These are phyloP conservation scores for Anas flavirostris DNA, from an alignment of 2,797 vertebrate genomes.

Conservation along the genomic window DNA sequence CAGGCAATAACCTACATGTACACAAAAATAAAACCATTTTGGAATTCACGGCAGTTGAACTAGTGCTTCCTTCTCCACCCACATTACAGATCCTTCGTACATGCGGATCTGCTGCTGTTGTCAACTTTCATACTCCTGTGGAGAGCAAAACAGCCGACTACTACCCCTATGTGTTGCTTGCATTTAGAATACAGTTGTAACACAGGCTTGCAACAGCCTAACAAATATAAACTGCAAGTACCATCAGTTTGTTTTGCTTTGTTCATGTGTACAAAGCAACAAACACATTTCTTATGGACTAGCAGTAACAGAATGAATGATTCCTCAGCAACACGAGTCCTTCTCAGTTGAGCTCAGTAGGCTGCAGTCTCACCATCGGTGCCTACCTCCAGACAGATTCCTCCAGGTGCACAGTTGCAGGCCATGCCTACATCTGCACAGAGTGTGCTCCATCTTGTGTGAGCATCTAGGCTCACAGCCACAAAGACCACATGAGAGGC, in stretches of 20 bases:
- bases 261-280: not conserved
- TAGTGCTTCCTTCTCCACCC: not conserved
- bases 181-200: not conserved
- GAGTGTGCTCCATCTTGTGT: not conserved
- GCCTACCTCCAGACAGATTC: not conserved
- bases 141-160: not conserved
- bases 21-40: not conserved
- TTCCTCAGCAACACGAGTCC: not conserved
- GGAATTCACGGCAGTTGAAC: not conserved
- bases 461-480: not conserved
- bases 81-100: not conserved
- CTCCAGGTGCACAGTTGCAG: not conserved
- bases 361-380: not conserved
- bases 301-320: not conserved
- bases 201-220: not conserved
- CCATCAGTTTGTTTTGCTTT: not conserved
- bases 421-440: too few relatives aligned
- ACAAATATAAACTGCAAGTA: not conserved
- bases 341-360: accelerated
- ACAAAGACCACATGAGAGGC: accelerated
- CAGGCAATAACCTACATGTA: not conserved
- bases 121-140: not conserved
- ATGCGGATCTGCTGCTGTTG: not conserved
- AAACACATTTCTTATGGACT: accelerated
- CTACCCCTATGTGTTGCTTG: not conserved